Conservation (phyloP, 2,797 vertebrate genomes). For the Leptodactylus fallax region DNA sequence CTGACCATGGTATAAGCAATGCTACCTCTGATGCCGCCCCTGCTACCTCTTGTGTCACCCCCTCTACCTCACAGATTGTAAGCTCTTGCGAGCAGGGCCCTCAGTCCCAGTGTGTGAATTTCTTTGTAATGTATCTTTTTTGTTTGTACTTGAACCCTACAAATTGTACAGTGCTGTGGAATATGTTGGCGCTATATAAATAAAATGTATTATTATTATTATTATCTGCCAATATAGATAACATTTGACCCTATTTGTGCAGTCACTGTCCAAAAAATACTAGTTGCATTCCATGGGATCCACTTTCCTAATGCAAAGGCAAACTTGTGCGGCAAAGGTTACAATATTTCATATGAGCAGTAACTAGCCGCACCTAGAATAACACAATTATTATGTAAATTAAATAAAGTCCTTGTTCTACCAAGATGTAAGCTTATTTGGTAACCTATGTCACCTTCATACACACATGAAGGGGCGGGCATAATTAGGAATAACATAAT, state of each 20-base stretch:
- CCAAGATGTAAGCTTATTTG: neutral
- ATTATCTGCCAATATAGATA: too few species aligned
- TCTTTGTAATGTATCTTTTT: too few species aligned
- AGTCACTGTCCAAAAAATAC: neutral
- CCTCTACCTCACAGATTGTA: too few species aligned
- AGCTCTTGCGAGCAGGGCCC: too few species aligned
- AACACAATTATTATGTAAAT: neutral
- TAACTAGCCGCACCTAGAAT: neutral
- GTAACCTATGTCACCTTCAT: neutral
- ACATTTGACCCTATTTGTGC: neutral
- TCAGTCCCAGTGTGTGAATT: too few species aligned
- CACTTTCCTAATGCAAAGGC: neutral
- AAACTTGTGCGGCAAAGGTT: neutral
- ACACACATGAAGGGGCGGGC: neutral
- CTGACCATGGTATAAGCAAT: too few species aligned
- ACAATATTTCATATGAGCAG: neutral
- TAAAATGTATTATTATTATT: too few species aligned
- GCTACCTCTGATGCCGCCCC: too few species aligned
- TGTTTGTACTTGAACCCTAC: too few species aligned
- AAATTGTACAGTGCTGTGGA: too few species aligned
- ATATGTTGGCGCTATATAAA: too few species aligned
- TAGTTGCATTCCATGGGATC: neutral
- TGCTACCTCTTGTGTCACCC: too few species aligned
- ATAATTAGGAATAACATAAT: neutral
- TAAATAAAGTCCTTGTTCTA: neutral